Evolutionary conservation across 2,888 invertebrate genomes (phyloP), one percentile per base, ranked within the genome.

Genomic region (Andrena flavipes): DNA sequence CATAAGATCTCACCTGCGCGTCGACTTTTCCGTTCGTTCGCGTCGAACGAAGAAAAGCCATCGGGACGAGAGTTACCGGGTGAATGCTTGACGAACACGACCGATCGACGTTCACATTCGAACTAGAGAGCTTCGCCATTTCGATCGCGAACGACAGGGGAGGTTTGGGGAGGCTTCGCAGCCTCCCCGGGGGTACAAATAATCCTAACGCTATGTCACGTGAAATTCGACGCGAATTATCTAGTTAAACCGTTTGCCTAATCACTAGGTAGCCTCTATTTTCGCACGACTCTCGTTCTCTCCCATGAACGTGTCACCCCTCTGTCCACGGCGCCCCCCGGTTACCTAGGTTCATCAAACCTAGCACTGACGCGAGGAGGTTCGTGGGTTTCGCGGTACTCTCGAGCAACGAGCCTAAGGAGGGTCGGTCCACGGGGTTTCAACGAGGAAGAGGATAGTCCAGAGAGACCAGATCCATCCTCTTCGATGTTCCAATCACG

Each of bases 261-360:
- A 85, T 89, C 80, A 84, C 90, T 92, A 91, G 86, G 87, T 93
- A 93, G 93, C 92, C 93, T 93, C 92, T 92, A 90, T 90, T 86
- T 85, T 78, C 85, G 79, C 84, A 79, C 84, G 83, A 70, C 71
- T 63, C 76, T 79, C 71, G 33, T 63, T 48, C 54, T 78, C 71
- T 33, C 42, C 42, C 42, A 42, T 16, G 42, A 56, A 56, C 56
- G 10, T 60, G 33, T n/a, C 54, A 54, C 48, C 64, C 48, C 35
- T 35, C 71, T 33, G 49, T 68, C 42, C 35, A 26, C 23, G 49
- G 23, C 13, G 10, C 29, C 62, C 33, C 67, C 35, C 48, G 10
- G 3, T 73, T n/a, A 30, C 48, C 33, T 79, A 79, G 79, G 59
- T 76, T 79, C 81, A 4, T 65, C 48, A 73, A 81, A 78, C 78